Base-by-base conservation (phyloP, 2,888 invertebrate species). In the Syrista parreyssii region DNA sequence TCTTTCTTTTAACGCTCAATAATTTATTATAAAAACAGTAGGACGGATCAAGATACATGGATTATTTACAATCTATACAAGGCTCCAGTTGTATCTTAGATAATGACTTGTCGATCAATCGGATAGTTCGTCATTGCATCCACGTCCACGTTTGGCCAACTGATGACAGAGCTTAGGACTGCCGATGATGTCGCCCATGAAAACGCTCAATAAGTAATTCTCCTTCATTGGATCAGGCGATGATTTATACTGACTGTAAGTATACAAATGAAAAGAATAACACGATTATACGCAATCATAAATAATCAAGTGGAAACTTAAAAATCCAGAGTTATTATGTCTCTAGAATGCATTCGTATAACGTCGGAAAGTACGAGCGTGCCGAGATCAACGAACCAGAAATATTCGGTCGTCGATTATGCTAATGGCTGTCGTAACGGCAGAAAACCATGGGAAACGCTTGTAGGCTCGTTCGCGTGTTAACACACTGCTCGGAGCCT, bases 131-230 rank as follows among this genome's bases (percentile, higher is more conserved):
- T 79, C 83, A 86, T 92, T 91, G 89, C 94, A 94, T 80, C 91
- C 92, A 83, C 92, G 86, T 88, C 95, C 94, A 87, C 95, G 92
- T 90, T 97, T 97, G 80, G 95, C 95, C 85, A 97, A 93, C 90
- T 96, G 96, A 88, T 95, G 95, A 91, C 97, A 97, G 77, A 97
- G 93, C 84, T 94, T 94, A 23, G 96, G 95, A 78, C 96, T 96
- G 31, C 95, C 96, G 80, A 97, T 95, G 88, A 97, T 96, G 92
- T 97, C 96, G 36, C 97, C 97, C 79, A 97, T 92, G 92, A 97
- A 97, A 81, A 97, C 96, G 89, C 97, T 97, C 82, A 97, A 94
- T 68, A 97, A 93, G 91, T 96, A 97, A 92, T 95, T 95, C 92
- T 97, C 96, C 91, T 96, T 92, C 89, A 88, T 88, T 76, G 83